These are phyloP conservation scores for Pristionchus japonicus DNA, from an alignment of 2,888 invertebrate genomes.

Conservation along the genomic window DNA sequence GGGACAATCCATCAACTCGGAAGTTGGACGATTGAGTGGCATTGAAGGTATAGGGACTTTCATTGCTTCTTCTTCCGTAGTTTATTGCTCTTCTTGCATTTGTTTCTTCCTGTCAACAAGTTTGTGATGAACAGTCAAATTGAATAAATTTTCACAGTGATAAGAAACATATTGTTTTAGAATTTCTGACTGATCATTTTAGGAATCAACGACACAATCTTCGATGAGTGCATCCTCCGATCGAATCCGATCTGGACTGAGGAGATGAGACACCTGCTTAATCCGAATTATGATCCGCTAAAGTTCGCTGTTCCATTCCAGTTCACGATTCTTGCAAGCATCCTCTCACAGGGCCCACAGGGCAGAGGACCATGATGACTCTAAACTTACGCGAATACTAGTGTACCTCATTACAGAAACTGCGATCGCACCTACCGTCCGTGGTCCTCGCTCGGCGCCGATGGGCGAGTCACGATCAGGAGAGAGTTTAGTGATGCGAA, in stretches of 20 bases:
- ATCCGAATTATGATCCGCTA: neutral
- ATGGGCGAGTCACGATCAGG: neutral
- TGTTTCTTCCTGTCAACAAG: too few species aligned
- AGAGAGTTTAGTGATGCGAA: neutral
- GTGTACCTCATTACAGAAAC: neutral
- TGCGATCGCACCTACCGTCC: neutral
- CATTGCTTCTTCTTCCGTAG: too few species aligned
- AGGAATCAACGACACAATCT: neutral
- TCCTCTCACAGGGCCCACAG: too few species aligned
- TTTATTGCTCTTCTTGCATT: too few species aligned
- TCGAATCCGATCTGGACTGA: neutral
- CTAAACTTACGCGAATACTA: too few species aligned
- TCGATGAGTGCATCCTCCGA: neutral
- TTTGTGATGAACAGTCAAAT: too few species aligned
- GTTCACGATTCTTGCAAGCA: too few species aligned
- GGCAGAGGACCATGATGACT: too few species aligned
- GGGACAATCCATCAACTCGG: neutral
- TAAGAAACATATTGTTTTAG: too few species aligned
- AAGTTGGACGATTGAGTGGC: neutral
- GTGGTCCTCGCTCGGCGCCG: neutral
- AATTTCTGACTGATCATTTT: too few species aligned
- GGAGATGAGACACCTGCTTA: neutral
- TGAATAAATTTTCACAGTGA: too few species aligned
- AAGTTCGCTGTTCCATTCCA: neutral
- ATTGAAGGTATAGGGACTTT: neutral